Evolutionary conservation across 2,797 vertebrate genomes (phyloP), one percentile per base, ranked within the genome.

Genomic region (Halcyon badia): DNA sequence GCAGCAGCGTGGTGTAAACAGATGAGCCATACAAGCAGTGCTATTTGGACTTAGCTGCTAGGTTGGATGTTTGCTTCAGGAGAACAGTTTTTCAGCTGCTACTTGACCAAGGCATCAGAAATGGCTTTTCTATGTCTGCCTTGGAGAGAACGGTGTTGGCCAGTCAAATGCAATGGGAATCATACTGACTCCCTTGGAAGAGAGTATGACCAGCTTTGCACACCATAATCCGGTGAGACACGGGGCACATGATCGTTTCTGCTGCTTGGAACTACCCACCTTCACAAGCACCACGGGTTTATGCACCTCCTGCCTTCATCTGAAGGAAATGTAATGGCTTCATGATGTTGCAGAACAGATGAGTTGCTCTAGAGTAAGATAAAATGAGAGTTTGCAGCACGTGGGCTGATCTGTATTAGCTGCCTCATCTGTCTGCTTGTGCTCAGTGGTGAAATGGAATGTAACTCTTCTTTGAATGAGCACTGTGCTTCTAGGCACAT

Each of bases 401-500:
- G 1, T 68, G 35, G 78, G 37, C 79, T 92, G 8, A 26, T 86
- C 49, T 91, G 11, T 68, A 18, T 64, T 48, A 44, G 37, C 48
- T 88, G 79, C 21, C 52, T 71, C 6, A 2, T 64, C 71, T 73
- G 72, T 65, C 75, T 89, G 64, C 78, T 70, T 48, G 2, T 24
- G 31, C 64, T 89, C 18, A 9, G 22, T 81, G 80, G 49, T 70
- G 90, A 93, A 83, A 85, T 61, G 69, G 70, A 72, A 49, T 78
- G 90, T 82, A 71, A 70, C 68, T 80, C 21, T 56, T 70, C 69
- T 86, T 66, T 90, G 49, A 69, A 21, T 2, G 4, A 78, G 57
- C 41, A 5, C 35, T 39, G 31, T 81, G 69, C 83, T 91, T 93
- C 58, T 61, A 75, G 85, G 90, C 86, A 76, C 81, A 90, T 78